Base-by-base conservation (phyloP, 2,797 vertebrate genomes). In the Paguma larvata region DNA sequence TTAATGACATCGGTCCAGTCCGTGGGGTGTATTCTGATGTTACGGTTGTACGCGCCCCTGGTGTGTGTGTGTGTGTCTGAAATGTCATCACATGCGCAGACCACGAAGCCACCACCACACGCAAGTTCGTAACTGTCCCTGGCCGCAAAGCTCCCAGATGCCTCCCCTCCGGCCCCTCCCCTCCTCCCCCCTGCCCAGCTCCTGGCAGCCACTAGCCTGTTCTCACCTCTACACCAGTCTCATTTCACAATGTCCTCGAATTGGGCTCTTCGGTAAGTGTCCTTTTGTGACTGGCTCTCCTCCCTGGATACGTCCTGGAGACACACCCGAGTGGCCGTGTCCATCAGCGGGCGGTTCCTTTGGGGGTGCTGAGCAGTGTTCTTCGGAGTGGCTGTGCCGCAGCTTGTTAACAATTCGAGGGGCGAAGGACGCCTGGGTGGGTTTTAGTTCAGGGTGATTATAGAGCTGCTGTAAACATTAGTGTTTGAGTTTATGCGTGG, bases 41-140 rank as follows among this genome's bases (percentile, higher is more conserved):
- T 12, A 32, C 0, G 1, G 44, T 34, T 75, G 8, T 23, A 34
- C 23, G 2, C 3, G 30, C 16, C 32, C 12, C 30, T 34, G 63
- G 27, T 59, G 38, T 34, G 3, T 53, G 5, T 79, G 51, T 13
- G 14, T 10, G 56, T 25, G 59, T 30, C 46, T 82, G 67, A 44
- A 27, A 19, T 48, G 38, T 62, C 73, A 53, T 32, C 53, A 34
- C 13, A 4, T 51, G 5, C 6, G 9, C 7, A 2, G 19, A 30
- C 27, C 0, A 1, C 7, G 8, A 0, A 30, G 44, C 6, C 10
- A 27, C 1, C 44, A 4, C 23, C 12, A 27, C 23, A 30, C 21
- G 6, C 11, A 12, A 9, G 48, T 13, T 5, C 0, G 2, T 19
- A 82, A 27, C 59, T 65, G 41, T 46, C 27, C 46, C 38, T 56